Evolutionary conservation across 2,113 vertebrate genomes (phyloP), one percentile per base, ranked within the genome.

Genomic region (Amphiprion percula): DNA sequence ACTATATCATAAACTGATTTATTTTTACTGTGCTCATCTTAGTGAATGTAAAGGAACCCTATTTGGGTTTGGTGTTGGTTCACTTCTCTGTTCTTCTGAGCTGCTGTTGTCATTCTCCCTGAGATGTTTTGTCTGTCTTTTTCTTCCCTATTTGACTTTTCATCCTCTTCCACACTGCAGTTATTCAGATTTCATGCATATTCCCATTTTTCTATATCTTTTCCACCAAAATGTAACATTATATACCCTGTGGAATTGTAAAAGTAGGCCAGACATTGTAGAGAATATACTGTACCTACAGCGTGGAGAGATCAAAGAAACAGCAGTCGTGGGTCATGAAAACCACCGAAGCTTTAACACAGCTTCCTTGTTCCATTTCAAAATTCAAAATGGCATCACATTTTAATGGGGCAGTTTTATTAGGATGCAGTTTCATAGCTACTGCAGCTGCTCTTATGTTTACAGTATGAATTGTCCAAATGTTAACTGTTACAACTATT

Each of bases 391-490:
- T 61, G 24, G 12, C 28, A 23, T 59, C 0, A 0, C 2, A 11
- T 17, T 64, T 39, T 64, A 30, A 58, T 24, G n/a, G n/a, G 28
- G 56, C 30, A 82, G 53, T 44, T 64, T 30, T 17, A 61, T 77
- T 58, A 59, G 24, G 56, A 69, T 44, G n/a, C 23, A 52, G 56
- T 61, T 72, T 46, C 62, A 73, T 73, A 52, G 14, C 28, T 30
- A 56, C 39, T 26, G n/a, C 49, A 49, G 26, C 47, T 10, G n/a
- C 30, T 53, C 21, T 21, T 49, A 12, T 67, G 37, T 78, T 54
- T 17, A 44, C 46, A 37, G 23, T 28, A 19, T 37, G 26, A 30
- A 60, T 41, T 11, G 9, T 62, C 15, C 37, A 77, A 68, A 66
- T 52, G 17, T 6, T 46, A 52, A 28, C 14, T 37, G 15, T n/a